Conservation (phyloP, 37 sponge, comb jelly and placozoan species). For the Haliclona indistincta region DNA sequence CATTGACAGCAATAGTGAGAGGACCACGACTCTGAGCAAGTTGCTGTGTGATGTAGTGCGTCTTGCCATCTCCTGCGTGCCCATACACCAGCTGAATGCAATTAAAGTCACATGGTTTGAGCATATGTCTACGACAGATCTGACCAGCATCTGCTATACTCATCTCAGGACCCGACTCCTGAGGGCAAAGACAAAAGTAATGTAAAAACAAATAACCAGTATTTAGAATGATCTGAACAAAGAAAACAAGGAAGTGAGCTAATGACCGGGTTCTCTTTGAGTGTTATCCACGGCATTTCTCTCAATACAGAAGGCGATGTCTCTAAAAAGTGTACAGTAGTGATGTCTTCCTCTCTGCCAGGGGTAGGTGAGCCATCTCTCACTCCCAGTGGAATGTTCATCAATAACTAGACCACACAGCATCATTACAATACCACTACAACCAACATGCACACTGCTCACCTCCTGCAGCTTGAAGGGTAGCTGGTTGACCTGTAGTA, state of each 20-base stretch:
- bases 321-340: constrained; percentile 33
- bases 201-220: not conserved
- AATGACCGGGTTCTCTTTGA: not conserved
- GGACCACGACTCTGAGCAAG: constrained; percentile 12
- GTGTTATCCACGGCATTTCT: constrained; percentile 32
- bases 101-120: constrained; percentile 28
- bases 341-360: not conserved
- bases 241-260: not conserved
- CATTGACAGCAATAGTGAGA: constrained; percentile 78
- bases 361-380: too few relatives aligned
- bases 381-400: constrained; percentile 9
- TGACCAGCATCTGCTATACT: constrained; percentile 35
- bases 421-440: not conserved
- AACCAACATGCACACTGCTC: not conserved
- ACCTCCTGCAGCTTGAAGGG: constrained; percentile 79
- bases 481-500: constrained; percentile 67
- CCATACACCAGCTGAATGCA: constrained; percentile 65
- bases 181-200: not conserved
- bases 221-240: not conserved
- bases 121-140: not conserved
- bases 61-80: constrained; percentile 88
- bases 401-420: not conserved
- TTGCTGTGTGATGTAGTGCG: constrained; percentile 84
- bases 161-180: constrained; percentile 20
- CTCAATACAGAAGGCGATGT: constrained; percentile 34